Conservation (phyloP, 2,888 invertebrate species). For the Lutraria lutraria region DNA sequence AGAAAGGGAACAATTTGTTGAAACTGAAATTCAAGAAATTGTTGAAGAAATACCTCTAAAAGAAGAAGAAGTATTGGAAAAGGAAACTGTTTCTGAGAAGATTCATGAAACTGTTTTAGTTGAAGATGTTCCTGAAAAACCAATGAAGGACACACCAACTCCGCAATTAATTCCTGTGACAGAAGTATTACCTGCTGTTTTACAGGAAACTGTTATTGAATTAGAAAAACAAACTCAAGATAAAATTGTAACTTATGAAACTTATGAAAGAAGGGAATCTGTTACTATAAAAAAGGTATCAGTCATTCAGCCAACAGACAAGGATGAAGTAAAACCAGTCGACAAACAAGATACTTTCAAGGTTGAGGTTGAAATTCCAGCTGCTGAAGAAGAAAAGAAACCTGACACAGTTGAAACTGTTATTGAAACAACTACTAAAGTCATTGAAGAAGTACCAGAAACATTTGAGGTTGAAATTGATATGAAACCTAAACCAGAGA, state of each 20-base stretch:
- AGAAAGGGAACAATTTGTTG: slow-evolving; percentile 36
- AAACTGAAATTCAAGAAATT: slow-evolving; percentile 30
- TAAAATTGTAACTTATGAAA: not conserved
- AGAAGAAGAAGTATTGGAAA: slow-evolving; percentile 17
- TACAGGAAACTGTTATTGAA: slow-evolving; percentile 29
- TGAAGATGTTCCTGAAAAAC: slow-evolving; percentile 21
- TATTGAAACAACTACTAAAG: not conserved
- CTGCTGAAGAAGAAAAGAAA: slow-evolving; percentile 25
- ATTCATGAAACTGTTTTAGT: slow-evolving; percentile 14
- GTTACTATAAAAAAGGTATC: not conserved
- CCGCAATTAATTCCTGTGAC: not conserved
- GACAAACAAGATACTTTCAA: not conserved
- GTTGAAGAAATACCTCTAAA: slow-evolving; percentile 4
- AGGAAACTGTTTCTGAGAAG: slow-evolving; percentile 1
- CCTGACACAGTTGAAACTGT: slow-evolving; percentile 22
- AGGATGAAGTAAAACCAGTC: not conserved
- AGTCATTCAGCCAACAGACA: not conserved
- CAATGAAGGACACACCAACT: not conserved
- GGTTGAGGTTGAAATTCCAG: not conserved
- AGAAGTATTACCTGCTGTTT: slow-evolving; percentile 24
- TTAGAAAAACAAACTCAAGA: not conserved
- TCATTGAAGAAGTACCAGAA: not conserved
- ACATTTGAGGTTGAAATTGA: slow-evolving; percentile 32
- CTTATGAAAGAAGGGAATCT: not conserved
- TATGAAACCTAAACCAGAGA: slow-evolving; percentile 19